Percentiles rank a stretch among this genome's conserved stretches.
These are phyloP conservation scores for Porites divaricata DNA, from an alignment of 92 coral and sea anemone species.

Conservation along the genomic window DNA sequence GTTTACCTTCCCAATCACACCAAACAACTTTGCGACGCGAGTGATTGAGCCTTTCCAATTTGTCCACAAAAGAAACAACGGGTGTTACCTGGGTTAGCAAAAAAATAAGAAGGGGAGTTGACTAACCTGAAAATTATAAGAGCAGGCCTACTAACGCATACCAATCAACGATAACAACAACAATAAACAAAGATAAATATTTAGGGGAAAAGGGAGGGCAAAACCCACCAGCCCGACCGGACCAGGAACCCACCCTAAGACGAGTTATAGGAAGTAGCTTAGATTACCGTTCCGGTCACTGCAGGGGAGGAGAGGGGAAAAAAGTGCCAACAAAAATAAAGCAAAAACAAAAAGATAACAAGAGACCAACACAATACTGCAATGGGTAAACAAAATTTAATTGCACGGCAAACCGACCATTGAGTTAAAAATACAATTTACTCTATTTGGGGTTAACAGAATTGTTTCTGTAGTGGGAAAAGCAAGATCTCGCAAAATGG, in stretches of 20 bases:
- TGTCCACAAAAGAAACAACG: neutral
- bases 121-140: no score
- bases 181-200: no score
- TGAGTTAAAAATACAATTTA: no score
- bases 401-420: no score
- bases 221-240: constrained; percentile 24
- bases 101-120: neutral
- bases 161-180: neutral
- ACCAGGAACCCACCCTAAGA: constrained; percentile 45
- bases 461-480: no score
- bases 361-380: neutral
- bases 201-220: constrained; percentile 1
- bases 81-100: neutral
- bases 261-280: constrained; percentile 32
- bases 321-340: neutral
- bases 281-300: constrained; percentile 34
- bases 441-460: no score
- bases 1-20: constrained; percentile 54
- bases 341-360: neutral
- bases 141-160: no score
- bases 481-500: neutral
- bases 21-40: neutral
- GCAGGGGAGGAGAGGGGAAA: neutral
- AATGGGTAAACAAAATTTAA: no score
- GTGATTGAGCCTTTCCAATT: neutral